Evolutionary conservation across 92 coral and sea anemone species (phyloP).

Genomic region (Bergia puertoricense): DNA sequence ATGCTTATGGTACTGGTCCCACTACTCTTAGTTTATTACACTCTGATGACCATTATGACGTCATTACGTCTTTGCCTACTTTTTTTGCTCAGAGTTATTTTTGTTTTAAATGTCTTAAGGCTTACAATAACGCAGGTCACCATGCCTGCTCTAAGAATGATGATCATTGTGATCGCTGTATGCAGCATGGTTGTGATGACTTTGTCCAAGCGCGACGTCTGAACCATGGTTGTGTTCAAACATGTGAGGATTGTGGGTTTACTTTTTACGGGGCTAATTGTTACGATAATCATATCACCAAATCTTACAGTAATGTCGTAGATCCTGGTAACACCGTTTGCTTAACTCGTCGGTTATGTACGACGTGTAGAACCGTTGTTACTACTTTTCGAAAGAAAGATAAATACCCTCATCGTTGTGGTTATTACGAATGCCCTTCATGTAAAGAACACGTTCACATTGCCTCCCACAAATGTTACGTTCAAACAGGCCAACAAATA

Average conservation of each 20-base stretch:
- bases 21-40: slow-evolving; percentile 3
- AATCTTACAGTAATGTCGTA: background rate
- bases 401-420: slow-evolving; percentile 13
- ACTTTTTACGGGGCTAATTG: slow-evolving; percentile 2
- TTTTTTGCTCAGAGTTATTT: slow-evolving; percentile 7
- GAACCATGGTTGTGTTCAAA: background rate
- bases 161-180: slow-evolving; percentile 12
- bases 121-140: slow-evolving; percentile 1
- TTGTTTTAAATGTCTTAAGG: slow-evolving; percentile 11
- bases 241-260: background rate
- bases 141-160: slow-evolving; percentile 5
- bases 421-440: slow-evolving; percentile 13
- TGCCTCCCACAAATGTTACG: slow-evolving; percentile 8
- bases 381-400: slow-evolving; percentile 9
- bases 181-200: slow-evolving; percentile 6
- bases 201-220: slow-evolving; percentile 11
- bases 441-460: slow-evolving; percentile 10
- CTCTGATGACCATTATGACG: slow-evolving; percentile 8
- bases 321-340: background rate
- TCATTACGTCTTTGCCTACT: background rate
- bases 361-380: slow-evolving; percentile 11
- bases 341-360: slow-evolving; percentile 7
- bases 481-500: background rate
- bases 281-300: slow-evolving; percentile 2
- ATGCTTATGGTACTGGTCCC: too few species aligned